A percentile compares a stretch with the other conserved stretches of the same genome.
Evolutionary conservation across 1,140 invertebrate species (phyloP).

Genomic region (Formica exsecta): DNA sequence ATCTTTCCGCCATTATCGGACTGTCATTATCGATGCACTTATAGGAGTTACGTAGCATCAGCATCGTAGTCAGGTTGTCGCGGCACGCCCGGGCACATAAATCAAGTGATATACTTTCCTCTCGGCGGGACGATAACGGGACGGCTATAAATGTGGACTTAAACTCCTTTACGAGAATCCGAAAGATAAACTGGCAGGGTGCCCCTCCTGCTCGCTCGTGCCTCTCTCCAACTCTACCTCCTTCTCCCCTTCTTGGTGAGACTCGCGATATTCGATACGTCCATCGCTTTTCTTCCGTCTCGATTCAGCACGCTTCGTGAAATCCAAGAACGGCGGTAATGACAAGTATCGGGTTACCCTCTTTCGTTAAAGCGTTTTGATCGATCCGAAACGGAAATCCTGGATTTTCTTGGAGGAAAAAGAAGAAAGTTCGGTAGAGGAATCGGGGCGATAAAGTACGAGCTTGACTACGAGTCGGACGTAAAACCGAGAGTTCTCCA

Average conservation of each 20-base stretch:
- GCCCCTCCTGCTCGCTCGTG: background rate
- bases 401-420: background rate
- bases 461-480: background rate
- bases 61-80: slow-evolving; percentile 45
- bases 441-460: slow-evolving; percentile 23
- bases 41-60: slow-evolving; percentile 22
- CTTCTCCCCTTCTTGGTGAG: background rate
- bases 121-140: slow-evolving; percentile 54
- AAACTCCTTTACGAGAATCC: slow-evolving; percentile 69
- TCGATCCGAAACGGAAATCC: slow-evolving; percentile 57
- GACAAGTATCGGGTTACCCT: slow-evolving; percentile 53
- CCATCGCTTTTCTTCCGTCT: slow-evolving; percentile 47
- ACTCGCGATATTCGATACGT: slow-evolving; percentile 44
- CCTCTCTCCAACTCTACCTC: background rate
- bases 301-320: slow-evolving; percentile 50
- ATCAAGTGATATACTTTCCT: slow-evolving; percentile 70
- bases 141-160: slow-evolving; percentile 74
- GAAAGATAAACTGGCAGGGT: slow-evolving; percentile 64
- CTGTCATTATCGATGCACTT: slow-evolving; percentile 57
- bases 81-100: slow-evolving; percentile 63
- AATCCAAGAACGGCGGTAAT: slow-evolving; percentile 58
- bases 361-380: slow-evolving; percentile 52
- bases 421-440: background rate
- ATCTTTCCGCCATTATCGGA: slow-evolving; percentile 54
- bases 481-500: slow-evolving; percentile 33